A percentile compares a stretch with the other conserved stretches of the same genome.
phyloP scores from a whole-genome alignment of 1,140 invertebrate genomes.

The Bombus affinis region DNA sequence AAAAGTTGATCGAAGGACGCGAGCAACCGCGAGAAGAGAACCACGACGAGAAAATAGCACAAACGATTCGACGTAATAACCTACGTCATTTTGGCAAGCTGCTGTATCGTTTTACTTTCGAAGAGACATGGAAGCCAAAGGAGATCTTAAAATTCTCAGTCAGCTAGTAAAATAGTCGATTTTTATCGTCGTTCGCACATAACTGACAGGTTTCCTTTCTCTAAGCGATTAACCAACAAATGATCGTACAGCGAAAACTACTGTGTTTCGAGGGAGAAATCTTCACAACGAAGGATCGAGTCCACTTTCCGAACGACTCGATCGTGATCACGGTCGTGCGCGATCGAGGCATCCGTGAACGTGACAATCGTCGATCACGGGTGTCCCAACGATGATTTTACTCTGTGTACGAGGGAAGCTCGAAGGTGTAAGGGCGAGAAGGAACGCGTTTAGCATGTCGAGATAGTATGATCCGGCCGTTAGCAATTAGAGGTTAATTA shows the following conservation, averaged over 20 bases:
- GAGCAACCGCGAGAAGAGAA: constrained; percentile 49
- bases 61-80: too few species aligned
- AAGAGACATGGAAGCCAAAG: constrained; percentile 44
- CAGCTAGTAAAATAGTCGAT: not conserved
- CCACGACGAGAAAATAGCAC: not conserved
- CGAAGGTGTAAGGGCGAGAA: not conserved
- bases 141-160: constrained; percentile 48
- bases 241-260: not conserved
- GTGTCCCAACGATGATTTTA: constrained; percentile 31
- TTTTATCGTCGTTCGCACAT: not conserved
- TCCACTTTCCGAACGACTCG: constrained; percentile 11
- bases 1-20: constrained; percentile 44
- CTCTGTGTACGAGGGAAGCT: constrained; percentile 15
- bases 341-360: constrained; percentile 2
- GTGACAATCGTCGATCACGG: not conserved
- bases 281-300: constrained; percentile 34
- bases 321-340: constrained; percentile 12
- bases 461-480: constrained; percentile 80
- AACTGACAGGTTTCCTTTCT: not conserved
- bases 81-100: not conserved
- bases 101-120: not conserved
- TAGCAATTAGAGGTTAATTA: constrained; percentile 78
- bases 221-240: not conserved
- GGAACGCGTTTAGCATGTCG: constrained; percentile 67
- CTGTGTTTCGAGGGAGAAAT: not conserved